Conservation (phyloP, 1,140 invertebrate genomes). For the Heliconius himera region DNA sequence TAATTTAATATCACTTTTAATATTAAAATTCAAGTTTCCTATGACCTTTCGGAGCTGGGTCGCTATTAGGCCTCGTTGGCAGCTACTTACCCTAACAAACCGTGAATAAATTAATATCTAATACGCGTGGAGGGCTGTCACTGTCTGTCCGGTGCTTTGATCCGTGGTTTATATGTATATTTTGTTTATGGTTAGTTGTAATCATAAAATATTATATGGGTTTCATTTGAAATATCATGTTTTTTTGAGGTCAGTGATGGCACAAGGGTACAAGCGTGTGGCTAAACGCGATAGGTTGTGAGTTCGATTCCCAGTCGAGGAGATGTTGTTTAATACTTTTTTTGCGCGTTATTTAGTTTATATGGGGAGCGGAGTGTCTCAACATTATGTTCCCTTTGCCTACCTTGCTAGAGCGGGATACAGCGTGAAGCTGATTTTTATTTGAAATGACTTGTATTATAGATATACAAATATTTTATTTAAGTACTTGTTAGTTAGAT, state of each 20-base stretch:
- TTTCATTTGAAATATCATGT: not conserved
- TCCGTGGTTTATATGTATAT: slow-evolving; percentile 16
- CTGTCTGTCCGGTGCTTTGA: slow-evolving; percentile 36
- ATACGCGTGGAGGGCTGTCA: slow-evolving; percentile 44
- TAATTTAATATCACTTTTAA: not conserved
- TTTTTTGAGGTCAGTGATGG: not conserved
- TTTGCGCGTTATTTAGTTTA: too few species aligned
- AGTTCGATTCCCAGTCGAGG: too few species aligned
- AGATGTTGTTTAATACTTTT: too few species aligned
- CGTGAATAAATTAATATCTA: slow-evolving; percentile 48
- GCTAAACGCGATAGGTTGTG: too few species aligned
- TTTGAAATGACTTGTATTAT: too few species aligned
- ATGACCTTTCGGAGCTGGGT: not conserved
- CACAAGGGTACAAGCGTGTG: too few species aligned
- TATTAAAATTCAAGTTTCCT: not conserved
- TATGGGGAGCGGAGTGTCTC: too few species aligned
- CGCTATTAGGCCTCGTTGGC: slow-evolving; percentile 31
- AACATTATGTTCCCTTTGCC: too few species aligned
- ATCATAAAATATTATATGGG: not conserved
- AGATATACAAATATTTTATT: too few species aligned
- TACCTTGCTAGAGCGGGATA: too few species aligned
- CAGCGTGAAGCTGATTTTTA: too few species aligned
- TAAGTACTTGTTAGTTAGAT: too few species aligned
- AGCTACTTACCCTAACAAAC: slow-evolving; percentile 44
- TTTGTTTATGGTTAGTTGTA: not conserved